Evolutionary conservation across 1,140 invertebrate genomes (phyloP), one percentile per base, ranked within the genome.

Genomic region (Hyles euphorbiae): DNA sequence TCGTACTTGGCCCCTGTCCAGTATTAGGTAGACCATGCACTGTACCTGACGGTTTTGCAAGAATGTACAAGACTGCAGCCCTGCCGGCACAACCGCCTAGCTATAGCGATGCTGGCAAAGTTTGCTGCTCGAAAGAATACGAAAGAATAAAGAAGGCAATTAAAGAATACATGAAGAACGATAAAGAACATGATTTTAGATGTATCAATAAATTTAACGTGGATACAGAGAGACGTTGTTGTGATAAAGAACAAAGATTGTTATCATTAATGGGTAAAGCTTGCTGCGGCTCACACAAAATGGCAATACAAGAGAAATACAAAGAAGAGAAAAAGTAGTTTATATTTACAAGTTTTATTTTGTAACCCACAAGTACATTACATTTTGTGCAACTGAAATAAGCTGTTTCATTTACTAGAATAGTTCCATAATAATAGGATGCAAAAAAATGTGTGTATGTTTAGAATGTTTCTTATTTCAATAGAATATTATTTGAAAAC

Each of bases 91-190:
- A 68, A 50, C 83, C 83, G 12, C 77, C 76, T 0, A 88, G 83
- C 60, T 87, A 85, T 53, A 85, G 76, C 48, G 76, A 85, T 11
- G 78, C 83, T 22, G 83, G 86, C 3, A 86, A 86, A 74, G 73
- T 87, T 34, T 87, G 83, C 47, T 88, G 86, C 66, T 88, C 86
- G 0, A 87, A 81, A 56, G 83, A 87, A 59, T 88, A 80, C 51
- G 77, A 88, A 63, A 75, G 83, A 70, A 86, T 88, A 46, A 88
- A 83, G 66, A 86, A 83, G 56, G 83, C 83, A 7, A 68, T 88
- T 10, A 80, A 75, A 47, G 81, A 85, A 34, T 88, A 86, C 33
- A 78, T 84, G 78, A 78, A 70, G 56, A 54, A 78, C 54, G 78
- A 83, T 54, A 83, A 86, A 64, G 75, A 78, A 33, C 58, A 81